Conservation (phyloP, 1,140 invertebrate genomes). For the Papilio machaon region DNA sequence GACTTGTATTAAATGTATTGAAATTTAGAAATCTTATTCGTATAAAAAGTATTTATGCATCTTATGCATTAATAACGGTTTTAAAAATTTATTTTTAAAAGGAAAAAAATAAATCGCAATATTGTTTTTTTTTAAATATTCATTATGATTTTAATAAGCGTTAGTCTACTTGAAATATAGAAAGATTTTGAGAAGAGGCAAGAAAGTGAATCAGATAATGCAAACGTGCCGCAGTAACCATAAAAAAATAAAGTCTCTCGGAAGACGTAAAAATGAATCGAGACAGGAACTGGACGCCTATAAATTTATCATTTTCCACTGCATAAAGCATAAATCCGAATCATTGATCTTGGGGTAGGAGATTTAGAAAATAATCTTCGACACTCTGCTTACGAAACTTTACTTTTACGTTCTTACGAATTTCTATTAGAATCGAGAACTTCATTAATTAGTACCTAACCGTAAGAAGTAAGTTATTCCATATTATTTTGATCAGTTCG, state of each 20-base stretch:
- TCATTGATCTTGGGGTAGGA: conserved; percentile 69
- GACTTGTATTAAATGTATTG: no score
- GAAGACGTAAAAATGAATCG: conserved; percentile 63
- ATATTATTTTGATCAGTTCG: neutral
- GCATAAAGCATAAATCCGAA: conserved; percentile 81
- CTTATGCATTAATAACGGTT: no score
- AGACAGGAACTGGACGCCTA: conserved; percentile 76
- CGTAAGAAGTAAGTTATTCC: neutral
- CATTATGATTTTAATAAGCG: neutral
- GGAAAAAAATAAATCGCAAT: neutral
- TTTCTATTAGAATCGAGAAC: neutral
- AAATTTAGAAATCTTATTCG: no score
- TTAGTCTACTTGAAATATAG: neutral
- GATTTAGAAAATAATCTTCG: conserved; percentile 32
- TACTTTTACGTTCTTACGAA: neutral
- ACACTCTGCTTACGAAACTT: conserved; percentile 47
- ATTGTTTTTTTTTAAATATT: neutral
- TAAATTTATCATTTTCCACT: conserved; percentile 82
- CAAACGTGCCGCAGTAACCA: conserved; percentile 76
- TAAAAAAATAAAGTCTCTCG: conserved; percentile 73
- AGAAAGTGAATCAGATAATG: conserved; percentile 66
- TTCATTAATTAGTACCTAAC: neutral
- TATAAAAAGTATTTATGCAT: no score
- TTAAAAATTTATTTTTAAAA: no score
- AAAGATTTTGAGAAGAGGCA: conserved; percentile 40